Percentiles rank a stretch among this genome's conserved stretches.
These are phyloP conservation scores for Pristionchus japonicus DNA, from an alignment of 2,888 invertebrate species.

Conservation along the genomic window DNA sequence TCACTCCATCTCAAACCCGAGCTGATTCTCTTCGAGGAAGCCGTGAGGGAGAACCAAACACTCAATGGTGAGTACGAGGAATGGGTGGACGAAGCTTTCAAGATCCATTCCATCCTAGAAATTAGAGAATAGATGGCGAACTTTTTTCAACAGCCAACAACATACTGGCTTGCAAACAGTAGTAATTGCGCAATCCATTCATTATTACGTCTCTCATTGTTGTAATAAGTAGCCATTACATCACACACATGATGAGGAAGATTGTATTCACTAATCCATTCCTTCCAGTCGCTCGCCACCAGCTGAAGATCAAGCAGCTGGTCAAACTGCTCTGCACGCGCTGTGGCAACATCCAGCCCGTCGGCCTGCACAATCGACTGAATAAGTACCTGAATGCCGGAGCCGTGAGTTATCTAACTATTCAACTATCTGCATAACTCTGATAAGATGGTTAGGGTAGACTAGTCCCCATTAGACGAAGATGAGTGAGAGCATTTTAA, in stretches of 20 bases:
- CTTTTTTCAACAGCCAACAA: too few species aligned
- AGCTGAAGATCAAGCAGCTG: constrained; percentile 59
- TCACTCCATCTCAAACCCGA: constrained; percentile 51
- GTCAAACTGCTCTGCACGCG: constrained; percentile 76
- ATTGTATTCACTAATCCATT: background rate
- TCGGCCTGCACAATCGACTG: constrained; percentile 54
- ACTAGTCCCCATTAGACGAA: too few species aligned
- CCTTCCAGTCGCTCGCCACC: constrained; percentile 54
- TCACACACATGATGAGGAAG: constrained; percentile 68
- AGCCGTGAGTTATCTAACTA: background rate
- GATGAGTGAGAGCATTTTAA: background rate
- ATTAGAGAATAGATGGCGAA: constrained; percentile 55
- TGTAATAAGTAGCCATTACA: too few species aligned
- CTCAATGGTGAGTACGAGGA: background rate
- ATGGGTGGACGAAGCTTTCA: too few species aligned
- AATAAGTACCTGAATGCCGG: constrained; percentile 58
- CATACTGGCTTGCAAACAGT: too few species aligned
- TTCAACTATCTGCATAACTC: background rate
- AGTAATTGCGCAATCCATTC: too few species aligned
- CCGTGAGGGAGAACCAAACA: constrained; percentile 1
- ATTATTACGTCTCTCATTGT: too few species aligned
- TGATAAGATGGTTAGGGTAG: too few species aligned
- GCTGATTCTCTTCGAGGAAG: constrained; percentile 55
- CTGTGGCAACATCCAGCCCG: constrained; percentile 72
- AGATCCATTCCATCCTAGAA: too few species aligned